Conservation (phyloP, 2,113 vertebrate genomes). For the Notothenia rossii region DNA sequence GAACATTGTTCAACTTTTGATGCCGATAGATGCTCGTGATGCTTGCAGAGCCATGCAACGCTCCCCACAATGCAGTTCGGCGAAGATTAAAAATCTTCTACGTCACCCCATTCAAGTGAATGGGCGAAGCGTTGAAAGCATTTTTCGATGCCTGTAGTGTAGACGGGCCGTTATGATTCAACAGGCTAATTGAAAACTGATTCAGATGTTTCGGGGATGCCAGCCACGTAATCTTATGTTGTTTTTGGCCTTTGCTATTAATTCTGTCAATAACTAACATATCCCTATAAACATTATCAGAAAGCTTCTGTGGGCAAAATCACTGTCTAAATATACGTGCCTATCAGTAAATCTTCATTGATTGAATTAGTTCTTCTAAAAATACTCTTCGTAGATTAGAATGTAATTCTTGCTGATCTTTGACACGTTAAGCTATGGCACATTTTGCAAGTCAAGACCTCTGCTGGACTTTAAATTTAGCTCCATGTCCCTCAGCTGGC, state of each 20-base stretch:
- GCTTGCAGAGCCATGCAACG: too few relatives aligned
- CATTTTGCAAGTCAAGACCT: slow-evolving; percentile 48
- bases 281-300: neutral
- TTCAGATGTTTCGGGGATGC: neutral
- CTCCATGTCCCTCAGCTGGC: slow-evolving; percentile 57
- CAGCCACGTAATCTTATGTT: neutral
- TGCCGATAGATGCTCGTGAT: too few relatives aligned
- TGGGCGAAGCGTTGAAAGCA: too few relatives aligned
- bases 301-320: neutral
- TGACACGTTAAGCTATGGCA: slow-evolving; percentile 22
- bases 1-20: too few relatives aligned
- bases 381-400: slow-evolving; percentile 4
- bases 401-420: slow-evolving; percentile 17
- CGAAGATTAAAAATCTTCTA: too few relatives aligned
- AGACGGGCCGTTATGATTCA: too few relatives aligned
- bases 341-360: neutral
- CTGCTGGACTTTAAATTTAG: slow-evolving; percentile 63
- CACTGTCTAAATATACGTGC: neutral
- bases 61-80: too few relatives aligned
- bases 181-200: neutral
- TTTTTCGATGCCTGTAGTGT: too few relatives aligned
- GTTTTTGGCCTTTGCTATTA: neutral
- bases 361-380: slow-evolving; percentile 21
- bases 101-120: too few relatives aligned
- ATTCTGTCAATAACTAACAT: neutral